Base-by-base conservation (phyloP, 2,888 invertebrate genomes). In the Automeris io region DNA sequence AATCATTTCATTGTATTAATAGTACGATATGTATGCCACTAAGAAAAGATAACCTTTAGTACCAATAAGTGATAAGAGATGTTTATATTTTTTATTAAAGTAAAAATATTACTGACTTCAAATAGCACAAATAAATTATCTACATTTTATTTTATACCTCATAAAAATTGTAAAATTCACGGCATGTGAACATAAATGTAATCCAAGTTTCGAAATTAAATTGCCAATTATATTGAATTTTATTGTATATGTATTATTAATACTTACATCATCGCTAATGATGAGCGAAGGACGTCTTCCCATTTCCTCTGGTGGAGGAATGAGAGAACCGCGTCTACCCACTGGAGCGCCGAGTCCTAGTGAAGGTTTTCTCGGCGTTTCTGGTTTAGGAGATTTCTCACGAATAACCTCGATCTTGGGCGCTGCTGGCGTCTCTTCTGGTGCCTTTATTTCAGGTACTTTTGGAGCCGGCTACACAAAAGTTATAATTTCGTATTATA, bases 191-290 rank as follows among this genome's bases (percentile, higher is more conserved):
- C 35, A 32, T 23, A 33, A 18, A 39, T 31, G 24, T 31, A 8
- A 40, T 32, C 31, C 25, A 19, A 16, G 19, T 31, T 31, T 43
- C 37, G 40, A 37, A 39, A 26, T 16, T 11, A 31, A 29, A 34
- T 16, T 2, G 22, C 11, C 11, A 11, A 18, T 9, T 39, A 22
- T 34, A 4, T 18, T 24, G 13, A 13, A 2, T 2, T 11, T 2
- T 18, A 21, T 13, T 34, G 16, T 16, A 16, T 4, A 26, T 5
- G 6, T 29, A 11, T 35, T 6, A 33, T 39, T 9, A 32, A 43
- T 76, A 85, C 89, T 80, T 93, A 97, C 97, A 95, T 97, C 96
- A 80, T 97, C 96, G 71, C 95, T 95, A 71, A 97, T 96, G 66
- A 97, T 94, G 57, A 97, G 90, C 59, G 95, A 95, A 54, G 96